Evolutionary conservation across 2,888 invertebrate genomes (phyloP), one percentile per base, ranked within the genome.

Genomic region (Torymus aiolomorphi): DNA sequence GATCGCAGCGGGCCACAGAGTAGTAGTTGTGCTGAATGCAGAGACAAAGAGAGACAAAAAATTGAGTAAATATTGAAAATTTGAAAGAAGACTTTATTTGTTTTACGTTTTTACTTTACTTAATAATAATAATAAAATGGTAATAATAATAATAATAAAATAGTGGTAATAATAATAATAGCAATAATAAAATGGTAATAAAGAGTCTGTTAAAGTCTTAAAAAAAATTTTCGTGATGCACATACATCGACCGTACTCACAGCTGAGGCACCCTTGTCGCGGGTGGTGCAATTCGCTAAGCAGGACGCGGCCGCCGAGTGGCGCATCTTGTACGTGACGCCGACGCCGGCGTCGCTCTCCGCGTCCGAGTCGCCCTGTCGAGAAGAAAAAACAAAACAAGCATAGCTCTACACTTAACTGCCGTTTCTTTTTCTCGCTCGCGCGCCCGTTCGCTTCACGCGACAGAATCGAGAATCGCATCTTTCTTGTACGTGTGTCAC

Each of bases 251-350:
- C 84, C 86, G 86, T 89, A 90, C 90, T 90, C 87, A 90, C 90
- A 85, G 90, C 87, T 84, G 90, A 88, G 82, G 88, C 88, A 86
- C 87, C 88, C 87, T 89, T 90, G 85, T 90, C 90, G 77, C 90
- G 89, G 82, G 87, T 86, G 81, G 88, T 87, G 83, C 90, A 90
- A 88, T 89, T 90, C 77, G 90, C 89, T 84, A 90, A 89, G 85
- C 90, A 90, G 83, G 90, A 89, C 83, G 89, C 89, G 83, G 90
- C 89, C 85, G 90, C 88, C 85, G 90, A 90, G 87, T 88, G 89
- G 86, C 90, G 90, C 84, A 88, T 86, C 88, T 93, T 94, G 92
- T 94, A 94, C 86, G 94, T 94, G 85, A 94, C 94, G 90, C 95
- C 94, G 91, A 93, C 93, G 87, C 92, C 92, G 87, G 91, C 89